These are phyloP conservation scores for Pithys albifrons DNA, from an alignment of 2,113 vertebrate species.

Conservation along the genomic window DNA sequence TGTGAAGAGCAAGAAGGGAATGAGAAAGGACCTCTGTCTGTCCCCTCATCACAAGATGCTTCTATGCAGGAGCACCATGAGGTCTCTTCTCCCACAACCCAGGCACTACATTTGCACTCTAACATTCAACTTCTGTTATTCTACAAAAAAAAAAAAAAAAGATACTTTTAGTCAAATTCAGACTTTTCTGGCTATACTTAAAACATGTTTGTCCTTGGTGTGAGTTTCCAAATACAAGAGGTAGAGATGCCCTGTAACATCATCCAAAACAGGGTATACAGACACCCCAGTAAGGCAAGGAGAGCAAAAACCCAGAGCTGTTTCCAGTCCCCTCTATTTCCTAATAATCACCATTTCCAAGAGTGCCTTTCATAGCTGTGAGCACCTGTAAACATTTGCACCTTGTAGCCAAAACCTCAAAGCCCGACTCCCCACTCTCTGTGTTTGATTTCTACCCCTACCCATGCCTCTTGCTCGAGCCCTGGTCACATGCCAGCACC, in stretches of 20 bases:
- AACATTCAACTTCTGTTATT: not conserved
- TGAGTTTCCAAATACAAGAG: not conserved
- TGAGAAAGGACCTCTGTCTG: not conserved
- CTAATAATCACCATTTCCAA: not conserved
- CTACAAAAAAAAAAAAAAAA: too few species aligned
- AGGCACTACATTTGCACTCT: not conserved
- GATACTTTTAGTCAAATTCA: not conserved
- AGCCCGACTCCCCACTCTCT: not conserved
- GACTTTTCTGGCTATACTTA: not conserved
- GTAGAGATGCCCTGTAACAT: not conserved
- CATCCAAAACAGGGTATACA: not conserved
- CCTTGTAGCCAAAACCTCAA: not conserved
- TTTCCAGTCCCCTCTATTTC: not conserved
- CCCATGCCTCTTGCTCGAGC: not conserved
- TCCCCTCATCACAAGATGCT: rapidly evolving
- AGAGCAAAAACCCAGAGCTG: not conserved
- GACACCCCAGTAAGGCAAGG: not conserved
- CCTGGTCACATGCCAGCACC: conserved; percentile 67
- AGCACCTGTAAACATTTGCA: not conserved
- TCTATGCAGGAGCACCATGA: too few species aligned
- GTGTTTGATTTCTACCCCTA: conserved; percentile 20
- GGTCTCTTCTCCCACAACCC: not conserved
- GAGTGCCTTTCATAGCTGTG: not conserved
- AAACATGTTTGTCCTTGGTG: not conserved
- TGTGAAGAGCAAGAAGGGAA: not conserved